phyloP scores from a whole-genome alignment of 1,140 invertebrate genomes.

The Neotoxoptera formosana region DNA sequence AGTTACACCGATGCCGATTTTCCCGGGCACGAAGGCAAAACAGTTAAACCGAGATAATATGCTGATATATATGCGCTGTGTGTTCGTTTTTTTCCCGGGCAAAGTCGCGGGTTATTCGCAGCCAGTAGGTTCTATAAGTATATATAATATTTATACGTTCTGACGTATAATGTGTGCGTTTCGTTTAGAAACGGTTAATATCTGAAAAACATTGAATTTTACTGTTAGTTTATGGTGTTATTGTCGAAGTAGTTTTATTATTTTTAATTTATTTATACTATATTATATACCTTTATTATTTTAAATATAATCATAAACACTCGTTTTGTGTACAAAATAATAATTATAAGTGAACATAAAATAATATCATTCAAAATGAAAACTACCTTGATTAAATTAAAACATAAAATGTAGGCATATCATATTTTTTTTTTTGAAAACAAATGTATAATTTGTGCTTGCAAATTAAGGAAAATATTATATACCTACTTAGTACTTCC shows the following conservation, averaged over 20 bases:
- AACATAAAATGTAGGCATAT: background rate
- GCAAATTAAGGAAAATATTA: background rate
- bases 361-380: background rate
- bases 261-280: background rate
- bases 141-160: background rate
- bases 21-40: background rate
- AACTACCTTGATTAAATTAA: background rate
- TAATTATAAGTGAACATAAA: background rate
- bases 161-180: background rate
- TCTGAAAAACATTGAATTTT: background rate
- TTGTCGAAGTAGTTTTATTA: background rate
- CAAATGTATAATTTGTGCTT: background rate
- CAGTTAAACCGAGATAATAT: background rate
- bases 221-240: background rate
- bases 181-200: background rate
- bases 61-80: background rate
- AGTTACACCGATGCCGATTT: background rate
- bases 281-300: background rate
- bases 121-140: too few relatives aligned
- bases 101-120: background rate
- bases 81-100: background rate
- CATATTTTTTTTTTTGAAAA: background rate
- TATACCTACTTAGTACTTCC: background rate
- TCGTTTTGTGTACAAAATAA: background rate
- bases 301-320: background rate